phyloP scores from a whole-genome alignment of 1,140 invertebrate species.

The Psilanteris sp. region DNA sequence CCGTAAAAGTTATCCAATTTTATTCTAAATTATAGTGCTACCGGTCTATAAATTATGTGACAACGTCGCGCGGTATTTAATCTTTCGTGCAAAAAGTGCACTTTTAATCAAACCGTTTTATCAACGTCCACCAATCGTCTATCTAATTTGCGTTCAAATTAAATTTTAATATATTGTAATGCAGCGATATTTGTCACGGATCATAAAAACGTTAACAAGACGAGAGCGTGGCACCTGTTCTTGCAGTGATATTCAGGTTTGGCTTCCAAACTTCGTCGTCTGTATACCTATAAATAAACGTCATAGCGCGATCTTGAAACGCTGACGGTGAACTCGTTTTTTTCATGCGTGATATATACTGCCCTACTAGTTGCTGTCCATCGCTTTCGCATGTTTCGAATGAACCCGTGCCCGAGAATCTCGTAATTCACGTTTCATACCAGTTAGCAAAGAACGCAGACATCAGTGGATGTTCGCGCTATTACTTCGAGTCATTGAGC shows the following conservation, averaged over 20 bases:
- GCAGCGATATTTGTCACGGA: no score
- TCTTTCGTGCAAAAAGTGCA: no score
- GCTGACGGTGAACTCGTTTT: constrained; percentile 14
- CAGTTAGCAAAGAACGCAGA: constrained; percentile 27
- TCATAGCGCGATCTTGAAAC: constrained; percentile 28
- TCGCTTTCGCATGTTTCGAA: constrained; percentile 27
- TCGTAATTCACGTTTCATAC: constrained; percentile 60
- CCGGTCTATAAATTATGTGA: constrained; percentile 11
- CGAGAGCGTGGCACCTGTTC: constrained; percentile 44
- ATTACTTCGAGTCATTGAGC: constrained; percentile 53
- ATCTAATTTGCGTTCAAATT: no score
- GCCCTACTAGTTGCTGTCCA: constrained; percentile 41
- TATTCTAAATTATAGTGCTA: constrained; percentile 8
- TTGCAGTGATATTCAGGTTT: constrained; percentile 48
- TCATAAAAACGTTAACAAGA: constrained; percentile 33
- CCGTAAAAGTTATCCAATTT: neutral
- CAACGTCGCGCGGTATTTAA: no score
- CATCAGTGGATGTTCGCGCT: constrained; percentile 30
- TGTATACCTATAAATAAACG: constrained; percentile 56
- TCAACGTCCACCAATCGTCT: no score
- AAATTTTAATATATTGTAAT: no score
- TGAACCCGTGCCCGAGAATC: constrained; percentile 56
- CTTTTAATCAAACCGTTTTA: no score
- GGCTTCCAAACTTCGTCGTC: constrained; percentile 45
- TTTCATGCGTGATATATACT: constrained; percentile 35